Percentiles rank a stretch among this genome's conserved stretches.
phyloP scores from a whole-genome alignment of 2,113 vertebrate genomes.

The Epinephelus cyanopodus region DNA sequence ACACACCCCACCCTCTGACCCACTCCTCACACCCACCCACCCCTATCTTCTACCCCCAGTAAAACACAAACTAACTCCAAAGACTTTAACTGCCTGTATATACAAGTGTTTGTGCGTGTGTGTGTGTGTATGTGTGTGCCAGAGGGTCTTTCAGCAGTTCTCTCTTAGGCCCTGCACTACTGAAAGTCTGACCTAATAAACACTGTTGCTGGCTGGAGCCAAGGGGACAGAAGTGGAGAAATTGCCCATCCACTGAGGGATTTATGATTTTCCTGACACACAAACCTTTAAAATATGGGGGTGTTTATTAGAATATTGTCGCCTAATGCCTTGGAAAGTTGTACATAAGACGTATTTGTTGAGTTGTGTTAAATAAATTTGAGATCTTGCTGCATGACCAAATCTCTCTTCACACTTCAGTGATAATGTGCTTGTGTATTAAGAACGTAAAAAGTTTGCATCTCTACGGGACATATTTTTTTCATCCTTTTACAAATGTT shows the following conservation, averaged over 20 bases:
- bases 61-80: constrained; percentile 42
- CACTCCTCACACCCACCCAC: neutral
- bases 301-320: constrained; percentile 46
- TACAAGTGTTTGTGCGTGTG: neutral
- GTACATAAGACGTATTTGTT: constrained; percentile 1
- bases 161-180: constrained; percentile 5
- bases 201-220: constrained; percentile 35
- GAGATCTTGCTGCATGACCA: neutral
- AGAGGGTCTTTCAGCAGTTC: constrained; percentile 24
- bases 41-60: constrained; percentile 21
- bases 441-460: neutral
- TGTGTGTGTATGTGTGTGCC: neutral
- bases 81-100: constrained; percentile 14
- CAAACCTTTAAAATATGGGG: constrained; percentile 21
- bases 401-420: constrained; percentile 16
- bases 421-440: neutral
- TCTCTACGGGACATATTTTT: neutral
- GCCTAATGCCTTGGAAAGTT: constrained; percentile 34
- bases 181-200: constrained; percentile 51
- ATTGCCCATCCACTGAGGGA: constrained; percentile 33
- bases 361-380: constrained; percentile 22
- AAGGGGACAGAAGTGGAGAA: constrained; percentile 15
- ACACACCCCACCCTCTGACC: constrained; percentile 33
- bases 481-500: neutral
- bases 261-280: constrained; percentile 49